Evolutionary conservation across 1,140 invertebrate genomes (phyloP).

Genomic region (Bombus pascuorum): DNA sequence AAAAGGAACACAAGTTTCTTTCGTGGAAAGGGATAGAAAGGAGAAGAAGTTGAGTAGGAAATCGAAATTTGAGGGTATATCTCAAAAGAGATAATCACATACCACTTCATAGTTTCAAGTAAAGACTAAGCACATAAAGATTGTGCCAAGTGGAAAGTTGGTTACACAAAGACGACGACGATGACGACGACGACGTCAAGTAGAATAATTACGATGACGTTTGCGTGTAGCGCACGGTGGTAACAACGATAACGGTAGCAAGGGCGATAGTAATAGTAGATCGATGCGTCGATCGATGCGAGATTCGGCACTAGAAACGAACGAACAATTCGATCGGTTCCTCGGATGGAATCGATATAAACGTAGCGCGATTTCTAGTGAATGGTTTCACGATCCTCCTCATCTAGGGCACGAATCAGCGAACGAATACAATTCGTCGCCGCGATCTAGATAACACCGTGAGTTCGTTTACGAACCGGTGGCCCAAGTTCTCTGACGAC

Average conservation of each 20-base stretch:
- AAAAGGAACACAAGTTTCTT: neutral
- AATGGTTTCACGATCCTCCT: neutral
- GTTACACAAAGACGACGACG: conserved; percentile 22
- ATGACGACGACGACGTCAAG: neutral
- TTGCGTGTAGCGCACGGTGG: neutral
- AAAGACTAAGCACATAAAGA: conserved; percentile 27
- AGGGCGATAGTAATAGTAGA: neutral
- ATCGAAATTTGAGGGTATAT: neutral
- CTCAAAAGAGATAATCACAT: conserved; percentile 43
- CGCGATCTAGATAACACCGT: neutral
- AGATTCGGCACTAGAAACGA: conserved; percentile 5
- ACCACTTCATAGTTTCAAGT: conserved; percentile 50
- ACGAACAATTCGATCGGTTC: neutral
- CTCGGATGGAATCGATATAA: neutral
- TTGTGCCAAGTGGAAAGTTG: conserved; percentile 36
- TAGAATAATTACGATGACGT: neutral
- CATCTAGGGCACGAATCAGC: conserved; percentile 5
- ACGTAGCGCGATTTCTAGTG: neutral
- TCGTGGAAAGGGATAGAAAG: neutral
- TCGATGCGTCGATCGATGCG: conserved; percentile 5
- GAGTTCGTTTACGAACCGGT: conserved; percentile 21
- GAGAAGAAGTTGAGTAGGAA: neutral
- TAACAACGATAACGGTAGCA: neutral
- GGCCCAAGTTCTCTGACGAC: conserved; percentile 5
- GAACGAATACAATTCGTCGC: neutral